A percentile compares a stretch with the other conserved stretches of the same genome.
phyloP scores from a whole-genome alignment of 2,888 invertebrate genomes.

The Hemicrepidius hirtus region DNA sequence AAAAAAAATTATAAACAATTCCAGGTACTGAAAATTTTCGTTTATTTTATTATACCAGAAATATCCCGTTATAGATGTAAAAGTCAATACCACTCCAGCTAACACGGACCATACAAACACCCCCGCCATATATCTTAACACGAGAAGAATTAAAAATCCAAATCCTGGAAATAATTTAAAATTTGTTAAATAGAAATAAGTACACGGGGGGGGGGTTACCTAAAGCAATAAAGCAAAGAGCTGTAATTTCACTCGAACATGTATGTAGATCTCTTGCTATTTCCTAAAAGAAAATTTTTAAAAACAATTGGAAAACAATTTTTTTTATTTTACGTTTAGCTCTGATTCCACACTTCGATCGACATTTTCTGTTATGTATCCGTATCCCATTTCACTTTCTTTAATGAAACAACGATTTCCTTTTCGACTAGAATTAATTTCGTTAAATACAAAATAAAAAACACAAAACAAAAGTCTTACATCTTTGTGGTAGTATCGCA shows the following conservation, averaged over 20 bases:
- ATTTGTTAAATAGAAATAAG: background rate
- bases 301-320: background rate
- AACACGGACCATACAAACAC: conserved; percentile 79
- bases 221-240: conserved; percentile 76
- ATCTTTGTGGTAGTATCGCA: background rate
- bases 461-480: conserved; percentile 19
- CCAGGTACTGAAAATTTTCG: background rate
- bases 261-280: conserved; percentile 76
- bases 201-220: conserved; percentile 68
- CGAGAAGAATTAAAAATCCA: conserved; percentile 74
- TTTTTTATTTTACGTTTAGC: background rate
- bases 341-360: background rate
- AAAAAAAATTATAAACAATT: background rate
- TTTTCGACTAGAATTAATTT: conserved; percentile 1
- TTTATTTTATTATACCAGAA: conserved; percentile 73
- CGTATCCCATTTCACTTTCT: background rate
- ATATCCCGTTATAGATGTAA: conserved; percentile 74
- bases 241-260: conserved; percentile 77
- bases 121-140: conserved; percentile 76
- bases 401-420: conserved; percentile 4
- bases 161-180: conserved; percentile 70
- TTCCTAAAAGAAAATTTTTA: conserved; percentile 69
- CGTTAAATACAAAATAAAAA: background rate
- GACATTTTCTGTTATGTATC: background rate
- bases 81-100: conserved; percentile 73